Evolutionary conservation across 2,113 vertebrate species (phyloP).

Genomic region (Rhea pennata): DNA sequence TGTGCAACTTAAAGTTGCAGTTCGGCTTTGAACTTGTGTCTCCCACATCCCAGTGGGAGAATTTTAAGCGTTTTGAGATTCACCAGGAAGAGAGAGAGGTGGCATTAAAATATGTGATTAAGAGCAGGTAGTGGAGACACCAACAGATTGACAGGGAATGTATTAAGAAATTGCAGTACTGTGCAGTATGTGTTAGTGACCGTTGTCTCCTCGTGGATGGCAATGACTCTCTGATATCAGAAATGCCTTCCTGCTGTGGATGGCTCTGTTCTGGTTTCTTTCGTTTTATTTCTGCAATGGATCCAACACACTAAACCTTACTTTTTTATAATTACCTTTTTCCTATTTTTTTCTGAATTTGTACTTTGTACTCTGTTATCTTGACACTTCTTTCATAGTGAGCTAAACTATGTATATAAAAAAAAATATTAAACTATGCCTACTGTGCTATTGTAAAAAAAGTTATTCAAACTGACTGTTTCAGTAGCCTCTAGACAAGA

Average conservation of each 20-base stretch:
- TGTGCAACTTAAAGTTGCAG: background rate
- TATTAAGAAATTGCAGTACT: too few relatives aligned
- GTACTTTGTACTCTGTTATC: background rate
- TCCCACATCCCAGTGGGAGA: background rate
- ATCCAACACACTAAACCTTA: background rate
- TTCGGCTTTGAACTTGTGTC: background rate
- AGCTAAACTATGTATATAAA: background rate
- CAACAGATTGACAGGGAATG: too few relatives aligned
- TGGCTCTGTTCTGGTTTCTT: background rate
- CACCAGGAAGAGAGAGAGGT: background rate
- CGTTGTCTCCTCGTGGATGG: too few relatives aligned
- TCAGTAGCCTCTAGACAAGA: background rate
- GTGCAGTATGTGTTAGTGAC: background rate
- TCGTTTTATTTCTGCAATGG: background rate
- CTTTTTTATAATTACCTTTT: background rate
- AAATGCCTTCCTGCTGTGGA: background rate
- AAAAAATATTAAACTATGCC: background rate
- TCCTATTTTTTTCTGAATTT: background rate
- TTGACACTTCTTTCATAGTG: background rate
- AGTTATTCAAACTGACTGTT: background rate
- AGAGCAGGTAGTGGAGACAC: background rate
- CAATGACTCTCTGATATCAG: rapidly evolving
- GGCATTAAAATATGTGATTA: background rate
- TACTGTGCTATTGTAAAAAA: background rate
- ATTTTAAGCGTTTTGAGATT: background rate